Base-by-base conservation (phyloP, 1,140 invertebrate genomes). In the Eulimnadia texana region DNA sequence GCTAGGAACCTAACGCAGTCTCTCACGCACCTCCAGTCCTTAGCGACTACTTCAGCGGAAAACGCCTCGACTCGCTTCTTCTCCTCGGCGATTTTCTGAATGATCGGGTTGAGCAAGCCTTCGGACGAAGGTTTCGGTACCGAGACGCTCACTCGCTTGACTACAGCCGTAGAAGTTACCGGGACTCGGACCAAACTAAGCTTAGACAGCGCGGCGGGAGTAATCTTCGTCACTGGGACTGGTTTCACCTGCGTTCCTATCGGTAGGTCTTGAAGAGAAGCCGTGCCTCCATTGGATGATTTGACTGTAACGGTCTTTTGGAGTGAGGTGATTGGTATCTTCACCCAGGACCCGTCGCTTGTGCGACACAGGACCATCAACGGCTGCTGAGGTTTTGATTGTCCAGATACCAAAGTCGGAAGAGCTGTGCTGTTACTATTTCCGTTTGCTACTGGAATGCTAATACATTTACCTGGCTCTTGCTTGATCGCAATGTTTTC, bases 1-100 rank as follows among this genome's bases (percentile, higher is more conserved):
- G 72, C 55, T 50, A 76, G 67, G 23, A 71, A 73, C 65, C 72
- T 70, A 25, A 76, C 61, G 24, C 72, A 58, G 65, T 62, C 23
- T 47, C 50, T 50, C 16, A 67, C 55, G 29, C 55, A 62, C 19
- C 59, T 58, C 24, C 67, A 64, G 22, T 58, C 50, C 54, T 57
- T 61, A 23, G 52, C 51, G 25, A 54, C 58, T 22, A 66, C 57
- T 54, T 62, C 50, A 49, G 67, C 63, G 54, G 61, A 54, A 27
- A 60, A 51, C 52, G 16, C 52, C 47, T 61, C 42, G 29, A 47
- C 53, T 47, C n/a, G 42, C 33, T 23, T 27, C 16, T 20, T 51
- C 22, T 58, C 25, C 10, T 33, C 20, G 33, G 25, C 23, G 27
- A 60, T 50, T 22, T n/a, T 55, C 23, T 19, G 20, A 3, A 23